Conservation (phyloP, 2,797 vertebrate species). For the Paramormyrops hopkinsi region DNA sequence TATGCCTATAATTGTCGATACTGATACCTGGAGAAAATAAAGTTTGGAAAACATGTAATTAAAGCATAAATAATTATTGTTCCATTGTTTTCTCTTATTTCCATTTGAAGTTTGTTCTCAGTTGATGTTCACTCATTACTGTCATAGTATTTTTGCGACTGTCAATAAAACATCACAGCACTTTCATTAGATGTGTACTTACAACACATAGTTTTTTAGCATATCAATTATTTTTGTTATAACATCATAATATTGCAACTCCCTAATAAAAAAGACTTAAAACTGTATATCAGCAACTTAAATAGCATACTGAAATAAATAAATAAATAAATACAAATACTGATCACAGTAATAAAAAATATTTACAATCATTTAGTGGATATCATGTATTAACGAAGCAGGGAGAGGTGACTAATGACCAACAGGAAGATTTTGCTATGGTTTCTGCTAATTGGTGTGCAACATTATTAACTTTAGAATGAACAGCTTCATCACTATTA, state of each 20-base stretch:
- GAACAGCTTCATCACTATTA: not conserved
- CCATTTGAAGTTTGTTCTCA: not conserved
- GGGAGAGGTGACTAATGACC: not conserved
- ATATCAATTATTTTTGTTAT: not conserved
- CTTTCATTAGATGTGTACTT: not conserved
- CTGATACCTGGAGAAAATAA: conserved; percentile 31
- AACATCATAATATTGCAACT: not conserved
- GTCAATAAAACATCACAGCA: not conserved
- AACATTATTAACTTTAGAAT: not conserved
- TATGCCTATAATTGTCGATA: conserved; percentile 27
- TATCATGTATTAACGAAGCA: not conserved
- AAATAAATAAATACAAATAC: not conserved
- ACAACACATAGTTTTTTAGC: not conserved
- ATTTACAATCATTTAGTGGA: not conserved
- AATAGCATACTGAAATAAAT: not conserved
- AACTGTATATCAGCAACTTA: not conserved
- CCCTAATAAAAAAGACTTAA: not conserved
- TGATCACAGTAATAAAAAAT: not conserved
- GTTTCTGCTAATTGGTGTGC: not conserved
- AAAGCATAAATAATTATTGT: not conserved
- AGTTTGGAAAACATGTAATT: conserved; percentile 30
- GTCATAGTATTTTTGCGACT: not conserved
- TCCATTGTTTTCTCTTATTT: not conserved
- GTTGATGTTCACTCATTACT: not conserved
- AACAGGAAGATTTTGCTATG: not conserved